Conservation (phyloP, 2,113 vertebrate genomes). For the Entosphenus tridentatus region DNA sequence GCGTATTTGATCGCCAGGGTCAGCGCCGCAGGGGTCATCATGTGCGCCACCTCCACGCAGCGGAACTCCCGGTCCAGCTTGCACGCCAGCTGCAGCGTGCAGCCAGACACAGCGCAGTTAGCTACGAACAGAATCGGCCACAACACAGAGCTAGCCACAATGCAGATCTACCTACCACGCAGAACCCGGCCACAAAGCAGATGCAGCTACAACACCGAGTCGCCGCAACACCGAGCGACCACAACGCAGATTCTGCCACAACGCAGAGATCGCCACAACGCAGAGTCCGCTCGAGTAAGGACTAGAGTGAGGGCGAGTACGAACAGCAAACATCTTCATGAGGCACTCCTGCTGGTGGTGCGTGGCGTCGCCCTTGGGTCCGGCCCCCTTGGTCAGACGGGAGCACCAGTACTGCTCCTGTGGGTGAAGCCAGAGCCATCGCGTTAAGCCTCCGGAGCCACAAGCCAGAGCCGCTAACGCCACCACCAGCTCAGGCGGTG, state of each 20-base stretch:
- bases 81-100: conserved; percentile 45
- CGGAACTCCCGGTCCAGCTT: conserved; percentile 78
- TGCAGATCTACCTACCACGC: too few relatives aligned
- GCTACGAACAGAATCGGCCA: too few relatives aligned
- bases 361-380: conserved; percentile 46
- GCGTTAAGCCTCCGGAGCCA: too few relatives aligned
- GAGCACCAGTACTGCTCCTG: conserved; percentile 90
- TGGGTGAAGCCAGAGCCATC: not conserved
- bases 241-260: too few relatives aligned
- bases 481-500: too few relatives aligned
- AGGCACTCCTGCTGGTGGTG: conserved; percentile 65
- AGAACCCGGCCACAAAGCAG: too few relatives aligned
- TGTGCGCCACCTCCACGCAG: conserved; percentile 57
- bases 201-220: too few relatives aligned
- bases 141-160: too few relatives aligned
- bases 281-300: too few relatives aligned
- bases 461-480: too few relatives aligned
- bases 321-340: conserved; percentile 94
- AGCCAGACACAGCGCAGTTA: not conserved
- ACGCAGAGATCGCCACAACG: too few relatives aligned
- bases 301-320: conserved; percentile 14
- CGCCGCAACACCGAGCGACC: too few relatives aligned
- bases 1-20: conserved; percentile 69
- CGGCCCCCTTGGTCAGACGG: conserved; percentile 45
- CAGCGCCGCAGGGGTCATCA: conserved; percentile 59